Conservation (phyloP, 2,888 invertebrate genomes). For the Tetragonisca angustula region DNA sequence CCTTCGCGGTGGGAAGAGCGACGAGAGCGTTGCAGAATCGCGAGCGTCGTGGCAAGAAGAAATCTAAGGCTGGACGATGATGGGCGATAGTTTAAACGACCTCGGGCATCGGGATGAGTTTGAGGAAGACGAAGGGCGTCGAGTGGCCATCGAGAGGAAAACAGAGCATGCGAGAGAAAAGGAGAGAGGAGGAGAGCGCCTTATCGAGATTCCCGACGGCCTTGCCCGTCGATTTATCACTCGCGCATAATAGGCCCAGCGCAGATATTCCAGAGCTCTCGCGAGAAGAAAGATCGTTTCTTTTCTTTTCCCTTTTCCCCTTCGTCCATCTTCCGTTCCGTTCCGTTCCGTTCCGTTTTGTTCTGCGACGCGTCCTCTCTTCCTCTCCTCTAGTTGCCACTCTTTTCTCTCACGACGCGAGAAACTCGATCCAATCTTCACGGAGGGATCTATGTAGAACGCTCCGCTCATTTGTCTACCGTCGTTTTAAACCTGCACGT, state of each 20-base stretch:
- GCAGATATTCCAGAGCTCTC: conserved; percentile 69
- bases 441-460: conserved; percentile 83
- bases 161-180: conserved; percentile 19
- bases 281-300: conserved; percentile 61
- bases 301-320: conserved; percentile 15
- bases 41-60: conserved; percentile 1
- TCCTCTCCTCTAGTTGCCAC: conserved; percentile 44
- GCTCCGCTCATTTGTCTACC: conserved; percentile 83
- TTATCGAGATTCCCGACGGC: conserved; percentile 75
- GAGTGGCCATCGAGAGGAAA: conserved; percentile 5
- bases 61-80: conserved; percentile 51
- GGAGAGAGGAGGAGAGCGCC: conserved; percentile 30
- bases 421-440: conserved; percentile 83
- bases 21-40: conserved; percentile 25
- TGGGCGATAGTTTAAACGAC: conserved; percentile 63
- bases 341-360: conserved; percentile 16
- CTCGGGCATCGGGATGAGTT: conserved; percentile 58
- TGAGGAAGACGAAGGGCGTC: conserved; percentile 43
- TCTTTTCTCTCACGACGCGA: conserved; percentile 81
- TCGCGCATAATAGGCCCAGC: conserved; percentile 67
- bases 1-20: conserved; percentile 42
- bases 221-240: conserved; percentile 77
- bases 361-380: conserved; percentile 22
- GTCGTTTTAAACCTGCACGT: conserved; percentile 72
- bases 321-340: conserved; percentile 22